A percentile compares a stretch with the other conserved stretches of the same genome.
phyloP scores from a whole-genome alignment of 2,113 vertebrate genomes.

The Orientallactaga bullata region DNA sequence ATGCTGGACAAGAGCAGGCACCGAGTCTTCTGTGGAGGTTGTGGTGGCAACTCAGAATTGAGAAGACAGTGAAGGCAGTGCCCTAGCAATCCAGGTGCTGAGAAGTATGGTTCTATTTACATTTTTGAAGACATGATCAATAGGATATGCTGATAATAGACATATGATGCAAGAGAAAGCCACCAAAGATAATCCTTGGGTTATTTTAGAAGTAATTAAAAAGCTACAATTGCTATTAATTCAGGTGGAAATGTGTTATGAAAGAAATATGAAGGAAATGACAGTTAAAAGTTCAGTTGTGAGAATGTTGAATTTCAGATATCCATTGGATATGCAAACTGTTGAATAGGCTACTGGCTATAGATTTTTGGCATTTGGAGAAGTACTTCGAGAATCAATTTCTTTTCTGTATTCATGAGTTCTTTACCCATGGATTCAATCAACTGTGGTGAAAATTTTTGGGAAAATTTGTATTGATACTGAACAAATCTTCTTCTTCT shows the following conservation, averaged over 20 bases:
- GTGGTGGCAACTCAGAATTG: neutral
- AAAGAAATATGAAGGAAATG: neutral
- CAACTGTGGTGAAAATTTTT: neutral
- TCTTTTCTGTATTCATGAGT: neutral
- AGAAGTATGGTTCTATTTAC: neutral
- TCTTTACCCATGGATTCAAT: neutral
- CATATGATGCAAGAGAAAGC: neutral
- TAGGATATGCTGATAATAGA: neutral
- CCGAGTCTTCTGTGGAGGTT: neutral
- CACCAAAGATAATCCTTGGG: neutral
- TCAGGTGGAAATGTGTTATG: neutral
- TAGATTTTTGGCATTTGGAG: neutral
- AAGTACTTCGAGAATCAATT: neutral
- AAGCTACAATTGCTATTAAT: neutral
- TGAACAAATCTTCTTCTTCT: neutral
- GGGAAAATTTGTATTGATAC: neutral
- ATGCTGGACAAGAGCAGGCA: neutral
- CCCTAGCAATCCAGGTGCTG: neutral
- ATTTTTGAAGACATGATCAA: neutral
- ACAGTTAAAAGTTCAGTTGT: neutral
- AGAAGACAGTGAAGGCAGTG: neutral
- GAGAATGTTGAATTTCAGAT: neutral
- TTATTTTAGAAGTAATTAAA: neutral
- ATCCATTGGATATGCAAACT: neutral
- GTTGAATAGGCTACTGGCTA: neutral